Base-by-base conservation (phyloP, 2,888 invertebrate genomes). In the Spicauda simplicius region DNA sequence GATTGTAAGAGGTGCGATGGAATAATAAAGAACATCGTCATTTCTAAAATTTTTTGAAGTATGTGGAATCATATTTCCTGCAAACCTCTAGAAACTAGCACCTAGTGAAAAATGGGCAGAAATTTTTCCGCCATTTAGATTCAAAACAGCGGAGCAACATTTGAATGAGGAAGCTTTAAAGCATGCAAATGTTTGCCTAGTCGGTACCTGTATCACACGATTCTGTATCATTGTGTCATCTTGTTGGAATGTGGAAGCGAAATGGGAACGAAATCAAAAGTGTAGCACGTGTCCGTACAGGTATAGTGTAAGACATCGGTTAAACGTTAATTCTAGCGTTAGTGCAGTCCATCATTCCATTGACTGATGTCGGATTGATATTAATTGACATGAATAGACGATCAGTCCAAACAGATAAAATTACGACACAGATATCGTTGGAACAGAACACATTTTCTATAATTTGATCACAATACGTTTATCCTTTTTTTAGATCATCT, bases 211-310 rank as follows among this genome's bases (percentile, higher is more conserved):
- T 48, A 53, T 41, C 53, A 58, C 59, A 55, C 65, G 54, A 45
- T 33, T 59, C 18, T 55, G 65, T 60, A 66, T 60, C 65, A 60
- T 60, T 60, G 54, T 66, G 65, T 59, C 65, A 66, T 66, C 65
- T 66, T 59, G 48, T 48, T 48, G 58, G 59, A 66, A 60, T 66
- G 59, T 55, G 30, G 54, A 60, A 60, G 48, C 48, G 19, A 55
- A 66, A 65, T 58, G 54, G 54, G 65, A 65, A 54, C 53, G 54
- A 66, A 60, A 60, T 20, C 66, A 60, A 61, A 60, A 55, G 55
- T 66, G 60, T 54, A 54, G 10, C 55, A 66, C 12, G 54, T 16
- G 18, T 37, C 33, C 37, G 33, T 54, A 55, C 60, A 60, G 50
- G 59, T 59, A 53, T 54, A 12, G 41, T 54, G 33, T 59, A 14